Base-by-base conservation (phyloP, 2,797 vertebrate genomes). In the Lepilemur septentrionalis region DNA sequence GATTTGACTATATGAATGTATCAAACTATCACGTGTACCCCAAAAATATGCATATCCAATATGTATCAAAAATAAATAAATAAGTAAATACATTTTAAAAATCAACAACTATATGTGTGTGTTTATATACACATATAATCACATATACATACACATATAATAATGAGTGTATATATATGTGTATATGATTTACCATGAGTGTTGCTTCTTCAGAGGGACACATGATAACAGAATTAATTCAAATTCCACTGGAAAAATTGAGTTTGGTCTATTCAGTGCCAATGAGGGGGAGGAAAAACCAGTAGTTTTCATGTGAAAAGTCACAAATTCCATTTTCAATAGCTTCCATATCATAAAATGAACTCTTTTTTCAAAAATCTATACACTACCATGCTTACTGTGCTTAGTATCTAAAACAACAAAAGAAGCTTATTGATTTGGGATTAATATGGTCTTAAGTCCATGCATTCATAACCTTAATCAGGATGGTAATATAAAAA, bases 401-500 rank as follows among this genome's bases (percentile, higher is more conserved):
- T 88, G 50, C 52, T 96, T 84, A 96, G 98, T 97, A 96, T 89
- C 61, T 65, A 94, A 80, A 97, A 67, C 85, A 96, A 92, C 59
- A 97, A 93, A 94, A 97, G 94, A 96, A 80, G 81, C 87, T 80
- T 48, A 94, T 73, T 97, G 97, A 98, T 96, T 97, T 97, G 92
- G 73, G 22, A 95, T 98, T 97, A 96, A 96, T 78, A 63, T 78
- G 43, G 75, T 97, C 97, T 98, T 82, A 86, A 93, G 61, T 95
- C 57, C 96, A 69, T 50, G 46, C 59, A 96, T 79, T 95, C 73
- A 97, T 97, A 96, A 96, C 87, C 97, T 98, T 97, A 95, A 97
- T 97, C 35, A 94, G 79, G 63, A 96, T 94, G 65, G 43, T 95
- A 94, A 97, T 88, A 57, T 41, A 67, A 91, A 73, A 96, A 87